These are phyloP conservation scores for Hesperophylax magnus DNA, from an alignment of 1,140 invertebrate species.

Conservation along the genomic window DNA sequence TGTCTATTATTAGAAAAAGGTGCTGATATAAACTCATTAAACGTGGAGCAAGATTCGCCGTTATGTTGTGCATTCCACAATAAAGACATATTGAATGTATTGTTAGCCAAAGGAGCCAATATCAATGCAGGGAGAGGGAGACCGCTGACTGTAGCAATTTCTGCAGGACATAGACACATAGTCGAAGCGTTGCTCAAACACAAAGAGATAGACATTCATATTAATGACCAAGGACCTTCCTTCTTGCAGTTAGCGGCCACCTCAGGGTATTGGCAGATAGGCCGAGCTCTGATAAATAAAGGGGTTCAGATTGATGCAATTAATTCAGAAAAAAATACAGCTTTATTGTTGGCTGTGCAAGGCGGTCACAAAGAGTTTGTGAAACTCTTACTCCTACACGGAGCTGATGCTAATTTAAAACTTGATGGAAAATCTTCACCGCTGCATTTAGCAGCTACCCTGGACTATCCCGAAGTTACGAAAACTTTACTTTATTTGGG, in stretches of 20 bases:
- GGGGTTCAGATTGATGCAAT: neutral
- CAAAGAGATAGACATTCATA: neutral
- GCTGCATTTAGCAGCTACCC: neutral
- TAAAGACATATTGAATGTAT: neutral
- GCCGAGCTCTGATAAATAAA: neutral
- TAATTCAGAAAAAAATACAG: neutral
- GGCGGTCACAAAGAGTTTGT: neutral
- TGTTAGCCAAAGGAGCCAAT: neutral
- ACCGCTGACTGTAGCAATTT: neutral
- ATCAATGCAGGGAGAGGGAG: neutral
- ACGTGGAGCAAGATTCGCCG: neutral
- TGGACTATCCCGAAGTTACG: neutral
- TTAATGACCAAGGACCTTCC: neutral
- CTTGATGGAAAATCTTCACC: neutral
- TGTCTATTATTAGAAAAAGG: no score
- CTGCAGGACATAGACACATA: neutral
- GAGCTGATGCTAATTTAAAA: neutral
- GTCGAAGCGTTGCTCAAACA: neutral
- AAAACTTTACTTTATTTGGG: no score
- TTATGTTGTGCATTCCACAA: neutral
- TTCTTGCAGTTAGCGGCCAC: neutral
- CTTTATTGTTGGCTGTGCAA: neutral
- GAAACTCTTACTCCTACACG: neutral
- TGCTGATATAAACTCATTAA: no score
- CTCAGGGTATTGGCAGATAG: neutral